Conservation (phyloP, 2,797 vertebrate species). For the Sebastes alutus region DNA sequence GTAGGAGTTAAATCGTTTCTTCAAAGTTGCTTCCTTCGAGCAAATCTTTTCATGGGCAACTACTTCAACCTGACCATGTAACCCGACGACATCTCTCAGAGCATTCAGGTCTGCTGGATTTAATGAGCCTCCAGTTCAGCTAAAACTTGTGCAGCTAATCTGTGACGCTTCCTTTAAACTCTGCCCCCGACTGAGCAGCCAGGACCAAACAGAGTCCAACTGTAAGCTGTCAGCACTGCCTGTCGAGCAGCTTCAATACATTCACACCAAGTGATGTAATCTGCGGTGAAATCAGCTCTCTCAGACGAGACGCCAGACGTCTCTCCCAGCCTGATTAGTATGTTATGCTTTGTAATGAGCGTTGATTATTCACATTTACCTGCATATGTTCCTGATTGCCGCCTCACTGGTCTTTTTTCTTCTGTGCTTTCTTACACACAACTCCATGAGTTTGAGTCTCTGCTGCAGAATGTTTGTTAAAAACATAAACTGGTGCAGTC, state of each 20-base stretch:
- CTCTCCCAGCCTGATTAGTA: constrained; percentile 31
- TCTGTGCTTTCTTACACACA: not conserved
- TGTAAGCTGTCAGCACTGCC: not conserved
- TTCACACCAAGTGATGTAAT: constrained; percentile 6
- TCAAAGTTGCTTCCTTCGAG: not conserved
- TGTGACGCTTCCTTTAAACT: constrained; percentile 2
- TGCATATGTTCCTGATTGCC: constrained; percentile 52
- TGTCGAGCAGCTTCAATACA: not conserved
- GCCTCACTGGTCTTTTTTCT: not conserved
- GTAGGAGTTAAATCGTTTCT: not conserved
- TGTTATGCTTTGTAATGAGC: constrained; percentile 34
- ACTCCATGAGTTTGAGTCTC: not conserved
- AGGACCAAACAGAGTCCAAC: constrained; percentile 16
- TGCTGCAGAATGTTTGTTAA: not conserved
- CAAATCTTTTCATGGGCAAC: constrained; percentile 3
- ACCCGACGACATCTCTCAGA: not conserved
- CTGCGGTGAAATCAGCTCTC: constrained; percentile 11
- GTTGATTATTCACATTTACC: constrained; percentile 54
- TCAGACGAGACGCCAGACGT: constrained; percentile 9
- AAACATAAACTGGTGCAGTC: not conserved
- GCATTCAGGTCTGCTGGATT: not conserved
- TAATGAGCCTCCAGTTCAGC: constrained; percentile 15
- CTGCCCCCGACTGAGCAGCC: not conserved
- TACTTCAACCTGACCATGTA: not conserved
- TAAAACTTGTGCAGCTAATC: constrained; percentile 3